Evolutionary conservation across 2,888 invertebrate genomes (phyloP).

Genomic region (Agrochola circellaris): DNA sequence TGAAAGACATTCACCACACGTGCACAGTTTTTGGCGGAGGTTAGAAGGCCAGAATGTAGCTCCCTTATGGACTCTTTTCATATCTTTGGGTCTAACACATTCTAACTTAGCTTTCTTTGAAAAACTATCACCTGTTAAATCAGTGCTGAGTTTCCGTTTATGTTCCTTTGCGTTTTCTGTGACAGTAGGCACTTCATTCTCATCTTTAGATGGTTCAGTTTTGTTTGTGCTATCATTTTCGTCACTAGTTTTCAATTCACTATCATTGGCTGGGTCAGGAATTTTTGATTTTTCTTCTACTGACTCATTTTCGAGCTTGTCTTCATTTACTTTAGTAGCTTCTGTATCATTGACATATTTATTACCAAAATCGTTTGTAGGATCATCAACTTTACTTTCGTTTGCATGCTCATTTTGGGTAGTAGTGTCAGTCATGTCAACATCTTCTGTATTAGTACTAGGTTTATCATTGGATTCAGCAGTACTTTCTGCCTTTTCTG

Average conservation of each 20-base stretch:
- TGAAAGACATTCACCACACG: constrained; percentile 92
- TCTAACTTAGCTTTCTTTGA: constrained; percentile 79
- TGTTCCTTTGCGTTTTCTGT: constrained; percentile 64
- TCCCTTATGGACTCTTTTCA: constrained; percentile 82
- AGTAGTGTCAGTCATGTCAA: constrained; percentile 36
- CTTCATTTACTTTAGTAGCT: constrained; percentile 19
- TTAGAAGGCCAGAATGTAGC: constrained; percentile 94
- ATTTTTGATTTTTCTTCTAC: constrained; percentile 21
- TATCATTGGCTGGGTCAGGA: constrained; percentile 22
- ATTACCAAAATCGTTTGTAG: constrained; percentile 13
- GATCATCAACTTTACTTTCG: constrained; percentile 22
- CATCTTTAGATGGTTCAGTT: constrained; percentile 38
- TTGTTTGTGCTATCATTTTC: constrained; percentile 36
- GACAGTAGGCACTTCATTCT: constrained; percentile 32
- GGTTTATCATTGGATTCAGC: constrained; percentile 16
- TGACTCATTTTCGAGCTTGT: constrained; percentile 15
- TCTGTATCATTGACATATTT: constrained; percentile 8
- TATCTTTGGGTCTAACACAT: constrained; percentile 80
- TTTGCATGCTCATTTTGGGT: constrained; percentile 13
- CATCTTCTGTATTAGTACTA: constrained; percentile 23
- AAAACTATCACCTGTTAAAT: constrained; percentile 65
- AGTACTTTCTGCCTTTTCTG: constrained; percentile 14
- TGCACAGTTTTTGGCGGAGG: constrained; percentile 95
- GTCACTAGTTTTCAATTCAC: constrained; percentile 24
- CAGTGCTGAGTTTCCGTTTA: constrained; percentile 81